Conservation (phyloP, 1,140 invertebrate genomes). For the Sitobion miscanthi region DNA sequence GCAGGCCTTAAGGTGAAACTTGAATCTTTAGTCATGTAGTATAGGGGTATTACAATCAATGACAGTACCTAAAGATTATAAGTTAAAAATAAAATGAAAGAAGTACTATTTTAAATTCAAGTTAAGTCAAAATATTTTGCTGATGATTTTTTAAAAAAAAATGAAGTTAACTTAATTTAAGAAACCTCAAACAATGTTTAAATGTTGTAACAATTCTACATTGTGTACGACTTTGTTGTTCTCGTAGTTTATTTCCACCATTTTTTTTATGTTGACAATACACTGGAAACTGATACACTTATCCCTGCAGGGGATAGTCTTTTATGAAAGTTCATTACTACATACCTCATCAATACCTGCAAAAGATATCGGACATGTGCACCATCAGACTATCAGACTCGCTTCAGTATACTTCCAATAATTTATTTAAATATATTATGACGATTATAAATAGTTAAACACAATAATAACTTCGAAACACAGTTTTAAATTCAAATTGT, state of each 20-base stretch:
- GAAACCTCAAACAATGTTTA: not conserved
- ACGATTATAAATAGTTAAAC: not conserved
- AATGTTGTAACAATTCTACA: not conserved
- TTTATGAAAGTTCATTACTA: not conserved
- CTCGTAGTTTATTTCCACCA: not conserved
- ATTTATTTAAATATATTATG: not conserved
- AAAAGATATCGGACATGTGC: not conserved
- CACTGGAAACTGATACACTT: not conserved
- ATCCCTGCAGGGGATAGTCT: slow-evolving; percentile 50
- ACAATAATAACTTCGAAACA: not conserved
- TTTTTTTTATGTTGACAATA: slow-evolving; percentile 29
- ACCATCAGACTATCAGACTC: not conserved
- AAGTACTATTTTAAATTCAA: not conserved
- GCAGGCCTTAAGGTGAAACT: slow-evolving; percentile 42
- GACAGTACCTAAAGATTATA: slow-evolving; percentile 10
- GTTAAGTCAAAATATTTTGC: not conserved
- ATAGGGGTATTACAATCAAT: not conserved
- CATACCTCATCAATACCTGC: slow-evolving; percentile 13
- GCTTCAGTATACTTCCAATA: not conserved
- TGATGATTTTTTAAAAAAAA: not conserved
- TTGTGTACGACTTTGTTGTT: not conserved
- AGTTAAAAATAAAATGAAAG: not conserved
- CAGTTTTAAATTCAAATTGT: slow-evolving; percentile 31
- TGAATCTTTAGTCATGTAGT: slow-evolving; percentile 52
- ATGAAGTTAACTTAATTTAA: not conserved